A percentile compares a stretch with the other conserved stretches of the same genome.
Evolutionary conservation across 2,113 vertebrate genomes (phyloP).

Genomic region (Dipodomys merriami): DNA sequence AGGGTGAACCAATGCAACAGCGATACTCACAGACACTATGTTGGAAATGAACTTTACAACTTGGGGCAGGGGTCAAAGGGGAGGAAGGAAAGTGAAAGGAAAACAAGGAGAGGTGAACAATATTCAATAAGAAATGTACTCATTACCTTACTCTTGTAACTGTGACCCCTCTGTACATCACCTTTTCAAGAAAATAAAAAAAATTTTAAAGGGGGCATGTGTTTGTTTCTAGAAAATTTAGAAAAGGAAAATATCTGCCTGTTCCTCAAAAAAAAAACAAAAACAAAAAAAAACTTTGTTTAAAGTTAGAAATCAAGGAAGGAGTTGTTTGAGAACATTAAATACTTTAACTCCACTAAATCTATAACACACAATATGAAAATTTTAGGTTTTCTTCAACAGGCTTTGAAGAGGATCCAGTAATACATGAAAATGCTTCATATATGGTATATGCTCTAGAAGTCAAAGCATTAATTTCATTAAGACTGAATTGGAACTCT

Average conservation of each 20-base stretch:
- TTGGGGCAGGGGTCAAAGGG: too few species aligned
- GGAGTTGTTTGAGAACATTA: slow-evolving; percentile 33
- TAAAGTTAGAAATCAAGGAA: neutral
- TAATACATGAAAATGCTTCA: slow-evolving; percentile 24
- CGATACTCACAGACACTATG: too few species aligned
- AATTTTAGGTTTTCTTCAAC: neutral
- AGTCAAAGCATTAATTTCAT: slow-evolving; percentile 32
- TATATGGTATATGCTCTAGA: neutral
- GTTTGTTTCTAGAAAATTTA: neutral
- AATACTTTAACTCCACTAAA: slow-evolving; percentile 47
- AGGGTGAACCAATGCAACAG: too few species aligned
- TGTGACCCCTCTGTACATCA: too few species aligned
- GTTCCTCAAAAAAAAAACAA: slow-evolving; percentile 42
- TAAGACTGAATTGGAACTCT: neutral
- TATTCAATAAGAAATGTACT: too few species aligned
- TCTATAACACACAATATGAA: neutral
- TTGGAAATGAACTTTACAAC: too few species aligned
- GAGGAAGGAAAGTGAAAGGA: too few species aligned
- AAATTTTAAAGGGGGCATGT: neutral
- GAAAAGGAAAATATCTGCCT: slow-evolving; percentile 57
- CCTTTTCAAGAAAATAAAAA: too few species aligned
- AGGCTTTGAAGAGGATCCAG: neutral
- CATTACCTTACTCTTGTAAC: too few species aligned
- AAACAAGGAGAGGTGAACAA: too few species aligned
- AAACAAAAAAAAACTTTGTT: neutral